These are phyloP conservation scores for Ruditapes philippinarum DNA, from an alignment of 1,140 invertebrate species.

Conservation along the genomic window DNA sequence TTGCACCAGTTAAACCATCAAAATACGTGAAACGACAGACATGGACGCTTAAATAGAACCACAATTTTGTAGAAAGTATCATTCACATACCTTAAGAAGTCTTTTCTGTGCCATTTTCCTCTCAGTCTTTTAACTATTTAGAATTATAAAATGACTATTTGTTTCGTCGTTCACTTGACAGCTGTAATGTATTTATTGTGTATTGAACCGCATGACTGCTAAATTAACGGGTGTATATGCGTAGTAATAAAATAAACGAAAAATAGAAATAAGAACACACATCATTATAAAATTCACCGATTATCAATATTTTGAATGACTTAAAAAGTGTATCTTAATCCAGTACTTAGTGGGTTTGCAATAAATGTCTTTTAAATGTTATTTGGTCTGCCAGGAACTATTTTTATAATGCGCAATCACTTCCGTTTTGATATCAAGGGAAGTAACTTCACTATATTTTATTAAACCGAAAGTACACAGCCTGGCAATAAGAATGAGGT, in stretches of 20 bases:
- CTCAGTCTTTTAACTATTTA: background rate
- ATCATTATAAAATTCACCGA: too few species aligned
- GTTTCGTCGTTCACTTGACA: constrained; percentile 21
- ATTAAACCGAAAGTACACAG: constrained; percentile 47
- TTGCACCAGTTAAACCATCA: too few species aligned
- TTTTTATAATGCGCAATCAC: background rate
- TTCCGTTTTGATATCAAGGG: background rate
- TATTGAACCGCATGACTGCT: background rate
- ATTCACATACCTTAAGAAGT: constrained; percentile 26
- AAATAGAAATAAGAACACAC: too few species aligned
- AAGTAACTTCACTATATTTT: background rate
- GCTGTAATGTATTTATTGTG: constrained; percentile 53
- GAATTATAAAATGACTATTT: background rate
- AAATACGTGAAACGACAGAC: too few species aligned
- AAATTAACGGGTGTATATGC: background rate
- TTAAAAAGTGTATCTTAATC: background rate
- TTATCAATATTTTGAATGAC: too few species aligned
- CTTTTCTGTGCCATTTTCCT: constrained; percentile 50
- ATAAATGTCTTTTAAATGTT: too few species aligned
- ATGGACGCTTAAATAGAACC: too few species aligned
- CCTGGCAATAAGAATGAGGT: constrained; percentile 27
- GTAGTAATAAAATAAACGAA: background rate
- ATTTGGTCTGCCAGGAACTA: too few species aligned
- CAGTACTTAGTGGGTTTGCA: too few species aligned
- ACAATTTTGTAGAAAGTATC: too few species aligned